Evolutionary conservation across 2,797 vertebrate species (phyloP).

Genomic region (Coilia nasus): DNA sequence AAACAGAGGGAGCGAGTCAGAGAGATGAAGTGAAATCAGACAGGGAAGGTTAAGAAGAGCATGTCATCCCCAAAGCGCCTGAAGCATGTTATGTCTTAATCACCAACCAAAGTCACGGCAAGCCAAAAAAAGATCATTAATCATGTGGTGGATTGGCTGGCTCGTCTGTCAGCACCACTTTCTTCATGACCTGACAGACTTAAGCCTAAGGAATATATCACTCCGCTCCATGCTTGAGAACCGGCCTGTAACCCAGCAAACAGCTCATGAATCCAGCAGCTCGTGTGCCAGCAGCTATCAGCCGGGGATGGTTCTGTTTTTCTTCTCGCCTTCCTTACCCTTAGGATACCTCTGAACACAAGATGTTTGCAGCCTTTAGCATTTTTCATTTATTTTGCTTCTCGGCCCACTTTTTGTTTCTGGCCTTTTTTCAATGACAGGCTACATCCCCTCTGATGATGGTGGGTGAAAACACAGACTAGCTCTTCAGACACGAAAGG

Average conservation of each 20-base stretch:
- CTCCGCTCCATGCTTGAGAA: not conserved
- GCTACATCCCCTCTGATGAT: not conserved
- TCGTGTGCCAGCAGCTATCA: not conserved
- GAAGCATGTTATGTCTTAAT: conserved; percentile 41
- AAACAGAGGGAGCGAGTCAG: conserved; percentile 24
- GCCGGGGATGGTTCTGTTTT: not conserved
- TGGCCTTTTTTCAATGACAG: not conserved
- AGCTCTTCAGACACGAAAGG: not conserved
- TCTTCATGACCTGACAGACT: conserved; percentile 27
- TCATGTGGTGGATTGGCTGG: conserved; percentile 40
- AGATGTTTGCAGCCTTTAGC: not conserved
- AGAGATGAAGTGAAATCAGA: conserved; percentile 37
- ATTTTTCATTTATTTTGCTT: not conserved
- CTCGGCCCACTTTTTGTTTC: not conserved
- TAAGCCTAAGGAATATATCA: conserved; percentile 38
- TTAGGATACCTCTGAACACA: not conserved
- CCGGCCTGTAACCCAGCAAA: not conserved
- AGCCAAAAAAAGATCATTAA: conserved; percentile 44
- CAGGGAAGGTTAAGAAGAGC: conserved; percentile 14
- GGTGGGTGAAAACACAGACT: not conserved
- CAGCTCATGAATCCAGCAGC: not conserved
- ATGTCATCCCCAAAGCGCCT: conserved; percentile 27
- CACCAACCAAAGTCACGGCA: conserved; percentile 45
- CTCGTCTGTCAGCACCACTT: conserved; percentile 44
- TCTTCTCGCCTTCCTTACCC: not conserved